Percentiles rank a stretch among this genome's conserved stretches.
phyloP scores from a whole-genome alignment of 2,888 invertebrate genomes.

The Tethea ocularis region DNA sequence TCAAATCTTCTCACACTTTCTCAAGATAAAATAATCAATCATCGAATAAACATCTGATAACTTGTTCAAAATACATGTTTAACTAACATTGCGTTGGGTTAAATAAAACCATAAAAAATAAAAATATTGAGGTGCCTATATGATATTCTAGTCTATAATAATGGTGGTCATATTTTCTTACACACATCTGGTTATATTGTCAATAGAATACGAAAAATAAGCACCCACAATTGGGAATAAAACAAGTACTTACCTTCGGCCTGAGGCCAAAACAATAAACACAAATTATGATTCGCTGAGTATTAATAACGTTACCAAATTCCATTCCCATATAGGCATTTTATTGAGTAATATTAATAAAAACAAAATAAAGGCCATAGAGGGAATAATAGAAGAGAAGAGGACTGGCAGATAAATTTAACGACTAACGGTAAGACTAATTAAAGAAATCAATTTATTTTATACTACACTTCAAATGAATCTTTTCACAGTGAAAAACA shows the following conservation, averaged over 20 bases:
- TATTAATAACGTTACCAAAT: conserved; percentile 39
- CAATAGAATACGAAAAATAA: background rate
- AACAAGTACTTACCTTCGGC: conserved; percentile 19
- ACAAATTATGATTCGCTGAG: conserved; percentile 36
- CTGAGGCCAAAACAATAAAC: conserved; percentile 29
- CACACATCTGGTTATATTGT: background rate
- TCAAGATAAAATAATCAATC: no score
- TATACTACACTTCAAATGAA: no score
- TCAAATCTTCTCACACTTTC: no score
- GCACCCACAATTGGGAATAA: background rate
- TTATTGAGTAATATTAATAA: conserved; percentile 42
- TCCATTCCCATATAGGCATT: conserved; percentile 28
- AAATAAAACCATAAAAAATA: no score
- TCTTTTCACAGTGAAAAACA: no score
- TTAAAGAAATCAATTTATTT: conserved; percentile 24
- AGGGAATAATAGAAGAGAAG: conserved; percentile 32
- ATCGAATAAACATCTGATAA: no score
- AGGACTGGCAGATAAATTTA: conserved; percentile 33
- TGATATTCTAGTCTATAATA: no score
- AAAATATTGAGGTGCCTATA: background rate
- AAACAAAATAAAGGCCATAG: conserved; percentile 39
- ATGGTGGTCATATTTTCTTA: background rate
- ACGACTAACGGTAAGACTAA: conserved; percentile 32
- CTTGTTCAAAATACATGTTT: no score
- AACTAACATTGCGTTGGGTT: no score